Evolutionary conservation across 2,888 invertebrate species (phyloP).

Genomic region (Epistrophella euchroma): DNA sequence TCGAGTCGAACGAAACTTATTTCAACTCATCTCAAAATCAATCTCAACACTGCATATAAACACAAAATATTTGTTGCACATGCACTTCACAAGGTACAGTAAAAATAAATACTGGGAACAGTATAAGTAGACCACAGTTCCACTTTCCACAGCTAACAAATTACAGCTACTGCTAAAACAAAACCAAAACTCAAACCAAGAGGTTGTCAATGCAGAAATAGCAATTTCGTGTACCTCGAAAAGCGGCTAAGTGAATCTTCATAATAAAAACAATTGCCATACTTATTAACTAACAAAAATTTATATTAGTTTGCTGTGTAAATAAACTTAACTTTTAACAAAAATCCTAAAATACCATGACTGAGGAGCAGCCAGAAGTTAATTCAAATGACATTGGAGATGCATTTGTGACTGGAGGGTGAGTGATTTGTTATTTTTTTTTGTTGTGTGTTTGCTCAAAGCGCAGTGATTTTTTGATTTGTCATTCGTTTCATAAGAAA

Average conservation of each 20-base stretch:
- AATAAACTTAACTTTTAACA: not conserved
- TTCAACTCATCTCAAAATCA: too few species aligned
- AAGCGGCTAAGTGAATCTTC: not conserved
- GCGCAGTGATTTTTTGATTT: not conserved
- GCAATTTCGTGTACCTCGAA: not conserved
- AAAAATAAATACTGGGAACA: too few species aligned
- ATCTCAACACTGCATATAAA: too few species aligned
- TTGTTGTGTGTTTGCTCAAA: not conserved
- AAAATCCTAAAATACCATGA: slow-evolving; percentile 25
- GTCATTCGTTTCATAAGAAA: slow-evolving; percentile 2
- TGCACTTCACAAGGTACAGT: too few species aligned
- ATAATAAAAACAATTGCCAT: not conserved
- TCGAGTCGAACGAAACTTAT: too few species aligned
- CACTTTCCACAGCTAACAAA: too few species aligned
- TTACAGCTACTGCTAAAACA: not conserved
- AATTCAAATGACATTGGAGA: slow-evolving; percentile 68
- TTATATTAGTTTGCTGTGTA: not conserved
- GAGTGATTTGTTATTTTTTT: slow-evolving; percentile 10
- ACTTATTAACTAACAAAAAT: not conserved
- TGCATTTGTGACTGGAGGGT: slow-evolving; percentile 71
- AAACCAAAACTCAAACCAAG: not conserved
- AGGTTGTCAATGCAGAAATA: not conserved
- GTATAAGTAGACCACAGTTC: too few species aligned
- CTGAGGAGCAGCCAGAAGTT: slow-evolving; percentile 49
- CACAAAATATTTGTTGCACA: too few species aligned